Evolutionary conservation across 2,888 invertebrate genomes (phyloP).

Genomic region (Pachycephus smyrnensis): DNA sequence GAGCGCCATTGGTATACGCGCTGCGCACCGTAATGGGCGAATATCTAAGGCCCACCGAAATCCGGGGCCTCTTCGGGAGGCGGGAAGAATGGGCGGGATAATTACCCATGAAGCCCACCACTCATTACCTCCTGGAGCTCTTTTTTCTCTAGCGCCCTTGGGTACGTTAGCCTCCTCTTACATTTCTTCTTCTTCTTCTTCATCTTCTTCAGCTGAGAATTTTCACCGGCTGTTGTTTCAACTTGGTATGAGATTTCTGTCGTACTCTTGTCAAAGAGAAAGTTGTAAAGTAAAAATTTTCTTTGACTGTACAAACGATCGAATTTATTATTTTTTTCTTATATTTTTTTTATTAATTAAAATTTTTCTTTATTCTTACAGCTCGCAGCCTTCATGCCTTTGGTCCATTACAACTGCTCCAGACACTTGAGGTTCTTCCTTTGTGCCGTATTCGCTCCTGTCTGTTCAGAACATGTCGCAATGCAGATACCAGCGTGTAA

Average conservation of each 20-base stretch:
- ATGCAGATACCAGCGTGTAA: conserved; percentile 89
- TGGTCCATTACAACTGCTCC: conserved; percentile 85
- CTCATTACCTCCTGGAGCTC: conserved; percentile 56
- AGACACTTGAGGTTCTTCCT: conserved; percentile 86
- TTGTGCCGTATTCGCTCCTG: conserved; percentile 90
- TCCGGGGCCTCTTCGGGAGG: conserved; percentile 50
- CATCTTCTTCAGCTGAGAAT: conserved; percentile 9
- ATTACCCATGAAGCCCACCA: conserved; percentile 62
- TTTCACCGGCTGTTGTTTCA: neutral
- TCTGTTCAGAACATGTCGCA: conserved; percentile 89
- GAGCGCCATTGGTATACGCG: conserved; percentile 35
- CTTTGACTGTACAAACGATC: neutral
- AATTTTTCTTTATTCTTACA: conserved; percentile 68
- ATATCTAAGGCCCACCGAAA: conserved; percentile 52
- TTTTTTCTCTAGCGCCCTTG: conserved; percentile 10
- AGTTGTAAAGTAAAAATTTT: neutral
- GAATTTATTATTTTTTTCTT: neutral
- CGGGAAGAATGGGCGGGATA: conserved; percentile 66
- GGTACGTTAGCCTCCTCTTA: conserved; percentile 41
- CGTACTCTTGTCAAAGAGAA: neutral
- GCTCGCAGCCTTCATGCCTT: conserved; percentile 78
- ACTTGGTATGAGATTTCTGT: neutral
- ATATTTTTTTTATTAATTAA: conserved; percentile 1
- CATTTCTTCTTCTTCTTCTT: conserved; percentile 34
- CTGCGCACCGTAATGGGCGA: conserved; percentile 53